These are phyloP conservation scores for Leptopilina drosophilae DNA, from an alignment of 2,888 invertebrate genomes.

Conservation along the genomic window DNA sequence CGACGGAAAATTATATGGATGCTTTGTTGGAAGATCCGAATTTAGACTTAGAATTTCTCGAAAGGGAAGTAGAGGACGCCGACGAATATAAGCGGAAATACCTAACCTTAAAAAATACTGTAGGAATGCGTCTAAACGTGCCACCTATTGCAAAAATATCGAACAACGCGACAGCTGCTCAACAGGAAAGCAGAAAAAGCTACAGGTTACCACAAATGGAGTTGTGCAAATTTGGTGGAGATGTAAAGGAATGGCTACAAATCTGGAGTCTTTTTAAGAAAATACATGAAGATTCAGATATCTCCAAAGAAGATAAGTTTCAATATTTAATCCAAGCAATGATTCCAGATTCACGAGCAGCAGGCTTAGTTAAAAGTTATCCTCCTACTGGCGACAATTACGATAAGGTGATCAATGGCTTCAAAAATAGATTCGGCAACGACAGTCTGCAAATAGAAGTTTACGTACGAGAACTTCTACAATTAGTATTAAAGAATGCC, in stretches of 20 bases:
- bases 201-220: slow-evolving; percentile 46
- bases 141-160: not conserved
- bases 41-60: slow-evolving; percentile 35
- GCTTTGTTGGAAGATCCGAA: slow-evolving; percentile 17
- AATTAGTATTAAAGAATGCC: slow-evolving; percentile 60
- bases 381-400: slow-evolving; percentile 63
- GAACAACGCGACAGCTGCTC: not conserved
- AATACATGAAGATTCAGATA: too few relatives aligned
- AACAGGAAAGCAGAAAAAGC: not conserved
- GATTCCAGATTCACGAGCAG: slow-evolving; percentile 55
- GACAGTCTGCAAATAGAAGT: slow-evolving; percentile 64
- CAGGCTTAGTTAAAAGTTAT: slow-evolving; percentile 57
- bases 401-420: slow-evolving; percentile 55
- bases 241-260: slow-evolving; percentile 48
- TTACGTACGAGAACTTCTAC: slow-evolving; percentile 63
- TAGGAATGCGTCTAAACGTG: not conserved
- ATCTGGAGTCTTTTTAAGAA: slow-evolving; percentile 53
- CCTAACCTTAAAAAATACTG: not conserved
- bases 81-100: slow-evolving; percentile 38
- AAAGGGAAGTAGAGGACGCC: slow-evolving; percentile 43
- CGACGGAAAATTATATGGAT: not conserved
- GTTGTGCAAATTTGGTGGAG: slow-evolving; percentile 52
- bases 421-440: slow-evolving; percentile 62
- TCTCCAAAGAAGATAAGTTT: too few relatives aligned
- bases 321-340: slow-evolving; percentile 34